Evolutionary conservation across 1,140 invertebrate genomes (phyloP), one percentile per base, ranked within the genome.

Genomic region (Littorina saxatilis): DNA sequence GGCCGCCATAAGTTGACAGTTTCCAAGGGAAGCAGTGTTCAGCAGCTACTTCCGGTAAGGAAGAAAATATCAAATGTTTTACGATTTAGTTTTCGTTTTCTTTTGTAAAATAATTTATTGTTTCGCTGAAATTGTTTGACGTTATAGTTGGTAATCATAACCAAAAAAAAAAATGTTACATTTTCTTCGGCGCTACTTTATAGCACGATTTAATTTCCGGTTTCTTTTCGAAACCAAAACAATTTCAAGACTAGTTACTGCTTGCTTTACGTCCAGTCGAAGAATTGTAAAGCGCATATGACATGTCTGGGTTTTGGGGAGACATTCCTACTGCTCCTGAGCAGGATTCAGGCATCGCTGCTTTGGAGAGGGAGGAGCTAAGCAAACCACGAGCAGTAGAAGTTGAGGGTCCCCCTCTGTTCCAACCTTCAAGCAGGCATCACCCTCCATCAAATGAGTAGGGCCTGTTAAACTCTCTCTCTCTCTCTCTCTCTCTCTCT

Each of bases 291-390:
- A 5, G 20, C 23, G 39, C 20, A 73, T 15, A 40, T 43, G n/a
- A 50, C 39, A 78, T 78, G 76, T 78, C 73, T 37, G 47, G 29
- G 20, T 81, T 85, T n/a, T 92, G 92, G 92, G 92, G 91, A 61
- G 90, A 91, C 58, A 82, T 92, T 37, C 90, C 91, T 35, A 73
- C 70, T 37, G 79, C 87, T 27, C 82, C 87, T 37, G 91, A 92
- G 37, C 87, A 86, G 11, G 92, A 92, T 29, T 87, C 89, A 32
- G 91, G 88, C 0, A 89, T 92, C 55, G 90, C 91, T 55, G 91
- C 89, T 15, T 70, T 92, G 40, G 91, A 92, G 83, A 77, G 90
- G 58, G 91, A 92, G 80, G 91, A 92, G 80, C 88, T 92, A 66
- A 92, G 87, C 23, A 91, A 90, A 83, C 87, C 88, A 47, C 79